phyloP scores from a whole-genome alignment of 2,888 invertebrate genomes.

The Drosophila histrio region DNA sequence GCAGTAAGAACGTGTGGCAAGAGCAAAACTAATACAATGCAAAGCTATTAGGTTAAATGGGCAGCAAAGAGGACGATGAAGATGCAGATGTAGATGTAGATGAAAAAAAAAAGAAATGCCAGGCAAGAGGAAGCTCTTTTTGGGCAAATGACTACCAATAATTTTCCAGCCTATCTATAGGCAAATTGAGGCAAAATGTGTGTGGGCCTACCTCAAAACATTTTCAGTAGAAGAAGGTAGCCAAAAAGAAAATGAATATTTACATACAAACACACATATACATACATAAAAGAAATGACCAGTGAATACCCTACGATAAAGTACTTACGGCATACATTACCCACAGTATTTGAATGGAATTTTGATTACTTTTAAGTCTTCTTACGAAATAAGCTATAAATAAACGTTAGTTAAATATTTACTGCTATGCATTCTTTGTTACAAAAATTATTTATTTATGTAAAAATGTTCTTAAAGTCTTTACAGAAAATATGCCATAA shows the following conservation, averaged over 20 bases:
- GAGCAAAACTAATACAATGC: constrained; percentile 53
- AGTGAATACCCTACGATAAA: constrained; percentile 8
- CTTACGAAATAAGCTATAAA: neutral
- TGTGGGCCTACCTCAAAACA: constrained; percentile 27
- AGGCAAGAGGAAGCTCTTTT: constrained; percentile 26
- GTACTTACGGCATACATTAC: neutral
- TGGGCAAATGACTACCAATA: constrained; percentile 49
- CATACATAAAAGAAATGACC: constrained; percentile 7
- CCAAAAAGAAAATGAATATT: constrained; percentile 25
- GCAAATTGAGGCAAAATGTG: constrained; percentile 33
- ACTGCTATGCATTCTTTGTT: neutral
- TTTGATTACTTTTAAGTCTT: constrained; percentile 1
- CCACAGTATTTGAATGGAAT: neutral
- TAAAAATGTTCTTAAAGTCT: neutral
- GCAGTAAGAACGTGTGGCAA: constrained; percentile 7
- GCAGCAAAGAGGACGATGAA: constrained; percentile 19
- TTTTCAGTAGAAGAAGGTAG: constrained; percentile 19
- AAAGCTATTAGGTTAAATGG: constrained; percentile 65
- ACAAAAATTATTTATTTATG: neutral
- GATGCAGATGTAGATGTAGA: constrained; percentile 6
- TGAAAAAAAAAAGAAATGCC: neutral
- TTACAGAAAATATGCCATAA: neutral
- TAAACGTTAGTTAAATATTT: neutral
- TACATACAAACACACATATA: neutral
- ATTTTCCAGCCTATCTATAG: constrained; percentile 29